Percentiles rank a stretch among this genome's conserved stretches.
Evolutionary conservation across 2,113 vertebrate genomes (phyloP).

Genomic region (Taurulus bubalis): DNA sequence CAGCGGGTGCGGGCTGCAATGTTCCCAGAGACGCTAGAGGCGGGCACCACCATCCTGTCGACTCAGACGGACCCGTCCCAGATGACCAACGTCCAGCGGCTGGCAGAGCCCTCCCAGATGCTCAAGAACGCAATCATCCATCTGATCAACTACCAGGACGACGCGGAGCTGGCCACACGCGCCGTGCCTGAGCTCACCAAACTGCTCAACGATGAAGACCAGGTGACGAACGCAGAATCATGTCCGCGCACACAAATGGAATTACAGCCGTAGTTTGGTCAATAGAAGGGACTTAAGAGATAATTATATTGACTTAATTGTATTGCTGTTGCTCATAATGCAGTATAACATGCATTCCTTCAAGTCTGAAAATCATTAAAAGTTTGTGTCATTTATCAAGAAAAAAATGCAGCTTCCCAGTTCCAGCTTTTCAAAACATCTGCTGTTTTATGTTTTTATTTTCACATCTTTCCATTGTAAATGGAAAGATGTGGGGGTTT

Average conservation of each 20-base stretch:
- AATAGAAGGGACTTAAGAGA: not conserved
- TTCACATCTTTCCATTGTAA: not conserved
- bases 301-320: not conserved
- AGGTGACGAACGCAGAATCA: constrained; percentile 74
- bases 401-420: too few relatives aligned
- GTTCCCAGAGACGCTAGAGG: constrained; percentile 90
- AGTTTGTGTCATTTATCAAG: not conserved
- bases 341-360: not conserved
- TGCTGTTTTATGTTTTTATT: not conserved
- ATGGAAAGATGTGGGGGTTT: not conserved
- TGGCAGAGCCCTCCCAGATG: constrained; percentile 96
- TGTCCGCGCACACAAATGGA: not conserved
- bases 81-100: constrained; percentile 94
- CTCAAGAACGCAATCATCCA: constrained; percentile 94
- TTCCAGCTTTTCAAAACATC: too few relatives aligned
- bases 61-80: constrained; percentile 90
- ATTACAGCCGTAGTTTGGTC: not conserved
- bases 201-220: constrained; percentile 95
- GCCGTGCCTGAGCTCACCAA: constrained; percentile 97
- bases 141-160: constrained; percentile 99
- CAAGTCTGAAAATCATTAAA: not conserved
- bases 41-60: constrained; percentile 83
- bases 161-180: constrained; percentile 93
- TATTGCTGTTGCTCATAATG: not conserved
- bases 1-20: constrained; percentile 91